Base-by-base conservation (phyloP, 2,113 vertebrate genomes). In the Chascanopsetta lugubris region DNA sequence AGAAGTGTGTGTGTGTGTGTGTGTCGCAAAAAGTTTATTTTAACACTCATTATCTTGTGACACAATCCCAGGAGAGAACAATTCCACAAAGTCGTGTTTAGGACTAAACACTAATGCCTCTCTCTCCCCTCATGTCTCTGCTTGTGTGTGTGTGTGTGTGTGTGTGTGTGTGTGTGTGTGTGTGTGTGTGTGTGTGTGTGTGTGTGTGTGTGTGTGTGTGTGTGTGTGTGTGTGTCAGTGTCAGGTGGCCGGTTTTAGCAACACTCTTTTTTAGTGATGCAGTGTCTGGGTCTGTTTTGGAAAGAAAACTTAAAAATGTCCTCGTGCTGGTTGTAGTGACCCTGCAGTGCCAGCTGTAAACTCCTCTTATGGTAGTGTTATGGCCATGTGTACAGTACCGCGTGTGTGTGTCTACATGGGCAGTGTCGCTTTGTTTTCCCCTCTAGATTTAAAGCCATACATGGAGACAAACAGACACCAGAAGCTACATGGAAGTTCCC, bases 321-420 rank as follows among this genome's bases (percentile, higher is more conserved):
- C 75, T 73, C 61, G 63, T 49, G 22, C 72, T 79, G 69, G 72
- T 74, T 65, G 78, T 77, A 85, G 72, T 84, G 80, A 86, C 84
- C 74, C 49, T 12, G 47, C 56, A 45, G 65, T 87, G 84, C 80
- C 81, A 83, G 63, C 84, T 53, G 50, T 79, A 83, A 84, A 83
- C 69, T 90, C 89, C 88, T 88, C 85, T 87, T 91, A 89, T 90
- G 89, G 88, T 87, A 83, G 79, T 85, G 88, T 86, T 78, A 80
- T 21, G 50, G 55, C 51, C 70, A 36, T 85, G 74, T 82, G 69
- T 82, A 77, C 63, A 36, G 63, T 17, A 17, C 27, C 61, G 46
- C 20, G 42, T 43, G 40, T 43, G 40, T 79, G 72, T 45, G 43
- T 45, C 18, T 45, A 64, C 27, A 69, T 71, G 75, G 74, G 65